Conservation (phyloP, 2,113 vertebrate species). For the Pseudolaguvia tuberculata region DNA sequence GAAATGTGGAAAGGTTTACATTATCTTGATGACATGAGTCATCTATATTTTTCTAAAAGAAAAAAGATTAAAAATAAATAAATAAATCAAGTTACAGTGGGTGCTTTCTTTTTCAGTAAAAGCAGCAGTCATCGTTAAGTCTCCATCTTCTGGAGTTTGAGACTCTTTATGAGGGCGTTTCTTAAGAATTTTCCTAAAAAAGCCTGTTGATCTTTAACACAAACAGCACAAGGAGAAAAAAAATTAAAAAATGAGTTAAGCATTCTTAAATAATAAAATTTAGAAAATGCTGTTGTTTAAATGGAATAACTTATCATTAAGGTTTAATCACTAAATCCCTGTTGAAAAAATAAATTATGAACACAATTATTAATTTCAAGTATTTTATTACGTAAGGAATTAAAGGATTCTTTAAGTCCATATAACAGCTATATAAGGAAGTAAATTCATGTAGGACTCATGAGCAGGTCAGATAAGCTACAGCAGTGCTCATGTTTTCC, state of each 20-base stretch:
- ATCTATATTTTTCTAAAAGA: too few species aligned
- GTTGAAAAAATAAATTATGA: not conserved
- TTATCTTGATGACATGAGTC: not conserved
- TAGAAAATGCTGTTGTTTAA: too few species aligned
- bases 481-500: constrained; percentile 35
- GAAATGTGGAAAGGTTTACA: not conserved
- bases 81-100: not conserved
- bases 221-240: constrained; percentile 10
- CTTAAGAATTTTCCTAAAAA: constrained; percentile 75
- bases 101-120: constrained; percentile 55
- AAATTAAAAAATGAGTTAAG: too few species aligned
- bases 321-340: not conserved
- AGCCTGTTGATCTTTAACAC: constrained; percentile 62
- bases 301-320: too few species aligned
- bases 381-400: constrained; percentile 35
- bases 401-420: constrained; percentile 31
- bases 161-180: constrained; percentile 69
- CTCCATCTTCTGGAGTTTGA: constrained; percentile 71
- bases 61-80: not conserved
- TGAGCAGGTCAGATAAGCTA: constrained; percentile 32
- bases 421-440: constrained; percentile 47
- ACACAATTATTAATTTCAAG: constrained; percentile 23
- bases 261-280: too few species aligned
- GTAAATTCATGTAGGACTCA: constrained; percentile 19
- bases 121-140: constrained; percentile 56